These are phyloP conservation scores for Cephus rjabovi DNA, from an alignment of 2,888 invertebrate species.

Conservation along the genomic window DNA sequence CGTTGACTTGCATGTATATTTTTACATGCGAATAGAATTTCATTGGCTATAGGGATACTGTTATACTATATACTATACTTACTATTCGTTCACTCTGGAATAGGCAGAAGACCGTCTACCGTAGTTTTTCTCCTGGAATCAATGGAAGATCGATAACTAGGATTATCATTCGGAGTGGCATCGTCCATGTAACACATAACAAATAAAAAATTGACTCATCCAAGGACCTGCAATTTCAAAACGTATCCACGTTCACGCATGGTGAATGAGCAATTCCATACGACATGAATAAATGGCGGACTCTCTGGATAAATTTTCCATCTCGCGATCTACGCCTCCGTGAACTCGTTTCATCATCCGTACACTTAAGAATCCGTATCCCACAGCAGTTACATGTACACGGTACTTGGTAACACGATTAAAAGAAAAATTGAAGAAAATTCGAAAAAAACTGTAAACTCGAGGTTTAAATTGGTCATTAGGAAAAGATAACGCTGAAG, in stretches of 20 bases:
- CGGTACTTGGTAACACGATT: background rate
- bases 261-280: conserved; percentile 33
- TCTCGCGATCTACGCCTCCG: background rate
- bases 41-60: too few species aligned
- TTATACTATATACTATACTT: too few species aligned
- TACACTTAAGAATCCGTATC: background rate
- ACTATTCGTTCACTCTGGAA: too few species aligned
- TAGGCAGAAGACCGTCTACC: background rate
- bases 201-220: conserved; percentile 38
- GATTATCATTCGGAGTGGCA: conserved; percentile 48
- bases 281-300: conserved; percentile 31
- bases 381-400: background rate
- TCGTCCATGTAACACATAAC: conserved; percentile 50
- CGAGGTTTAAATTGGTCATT: background rate
- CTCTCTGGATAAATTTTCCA: conserved; percentile 10
- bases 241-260: conserved; percentile 37
- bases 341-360: conserved; percentile 1
- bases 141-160: conserved; percentile 40
- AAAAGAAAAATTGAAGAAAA: background rate
- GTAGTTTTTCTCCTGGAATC: background rate
- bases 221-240: conserved; percentile 48
- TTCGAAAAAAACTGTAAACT: background rate
- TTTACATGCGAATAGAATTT: too few species aligned
- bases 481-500: background rate
- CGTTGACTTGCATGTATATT: too few species aligned